A percentile compares a stretch with the other conserved stretches of the same genome.
Evolutionary conservation across 64 coral and sea anemone species (phyloP).

Genomic region (Catalaphyllia jardinei): DNA sequence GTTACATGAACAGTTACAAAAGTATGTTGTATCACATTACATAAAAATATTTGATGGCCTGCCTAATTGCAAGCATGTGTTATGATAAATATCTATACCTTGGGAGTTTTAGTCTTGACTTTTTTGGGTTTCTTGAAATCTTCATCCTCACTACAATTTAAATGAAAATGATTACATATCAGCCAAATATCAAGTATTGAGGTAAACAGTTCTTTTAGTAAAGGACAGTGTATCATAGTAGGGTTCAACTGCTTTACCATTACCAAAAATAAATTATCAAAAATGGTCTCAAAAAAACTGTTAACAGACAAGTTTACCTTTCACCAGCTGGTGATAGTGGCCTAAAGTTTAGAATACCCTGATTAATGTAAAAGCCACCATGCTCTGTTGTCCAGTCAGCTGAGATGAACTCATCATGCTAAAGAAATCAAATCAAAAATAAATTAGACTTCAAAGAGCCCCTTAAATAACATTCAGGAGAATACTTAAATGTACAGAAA

Average conservation of each 20-base stretch:
- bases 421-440: background rate
- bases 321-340: constrained; percentile 82
- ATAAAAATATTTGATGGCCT: no score
- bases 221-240: no score
- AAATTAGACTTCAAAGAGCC: background rate
- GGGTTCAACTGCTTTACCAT: no score
- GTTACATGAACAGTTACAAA: no score
- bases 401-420: constrained; percentile 98
- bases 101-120: constrained; percentile 23
- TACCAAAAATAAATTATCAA: background rate
- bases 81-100: background rate
- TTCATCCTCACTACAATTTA: background rate
- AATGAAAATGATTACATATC: background rate
- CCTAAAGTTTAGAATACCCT: constrained; percentile 84
- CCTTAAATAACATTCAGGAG: no score
- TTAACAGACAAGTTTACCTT: constrained; percentile 32
- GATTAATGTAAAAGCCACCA: constrained; percentile 99
- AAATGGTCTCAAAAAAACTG: background rate
- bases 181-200: no score
- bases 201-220: no score
- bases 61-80: background rate
- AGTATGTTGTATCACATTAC: no score
- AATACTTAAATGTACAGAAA: no score
- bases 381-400: constrained; percentile 99
- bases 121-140: constrained; percentile 30